Conservation (phyloP, 2,797 vertebrate species). For the Acrossocheilus fasciatus region DNA sequence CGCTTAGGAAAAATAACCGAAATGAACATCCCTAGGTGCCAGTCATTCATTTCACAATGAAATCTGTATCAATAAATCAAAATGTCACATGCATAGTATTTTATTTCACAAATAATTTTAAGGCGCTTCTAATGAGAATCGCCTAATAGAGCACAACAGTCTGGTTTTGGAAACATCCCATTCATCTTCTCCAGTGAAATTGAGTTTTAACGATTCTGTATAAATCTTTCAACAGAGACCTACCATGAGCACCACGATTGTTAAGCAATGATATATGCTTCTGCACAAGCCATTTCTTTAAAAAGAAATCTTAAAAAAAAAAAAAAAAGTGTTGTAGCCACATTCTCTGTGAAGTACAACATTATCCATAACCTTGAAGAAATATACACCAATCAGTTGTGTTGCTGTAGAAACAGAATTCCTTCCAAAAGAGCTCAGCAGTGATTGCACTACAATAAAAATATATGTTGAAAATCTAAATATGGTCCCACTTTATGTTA, state of each 20-base stretch:
- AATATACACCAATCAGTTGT: background rate
- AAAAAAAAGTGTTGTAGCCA: background rate
- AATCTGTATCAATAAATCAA: constrained; percentile 9
- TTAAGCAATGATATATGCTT: constrained; percentile 7
- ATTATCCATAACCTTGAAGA: background rate
- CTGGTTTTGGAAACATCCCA: background rate
- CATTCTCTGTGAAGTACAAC: background rate
- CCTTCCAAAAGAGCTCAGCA: background rate
- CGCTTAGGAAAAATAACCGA: too few species aligned
- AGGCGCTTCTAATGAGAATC: background rate
- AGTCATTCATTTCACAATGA: background rate
- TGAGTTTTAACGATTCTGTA: constrained; percentile 12
- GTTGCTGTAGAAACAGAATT: background rate
- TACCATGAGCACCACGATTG: background rate
- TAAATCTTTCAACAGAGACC: constrained; percentile 32
- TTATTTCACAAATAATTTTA: constrained; percentile 10
- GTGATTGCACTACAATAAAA: background rate
- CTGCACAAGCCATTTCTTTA: background rate
- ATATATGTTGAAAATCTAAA: background rate
- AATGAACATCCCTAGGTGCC: background rate
- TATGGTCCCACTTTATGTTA: background rate
- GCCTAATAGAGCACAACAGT: background rate
- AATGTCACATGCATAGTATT: constrained; percentile 2
- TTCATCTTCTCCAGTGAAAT: constrained; percentile 16
- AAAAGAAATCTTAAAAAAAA: background rate